These are phyloP conservation scores for Eclectus roratus DNA, from an alignment of 2,113 vertebrate genomes.

Conservation along the genomic window DNA sequence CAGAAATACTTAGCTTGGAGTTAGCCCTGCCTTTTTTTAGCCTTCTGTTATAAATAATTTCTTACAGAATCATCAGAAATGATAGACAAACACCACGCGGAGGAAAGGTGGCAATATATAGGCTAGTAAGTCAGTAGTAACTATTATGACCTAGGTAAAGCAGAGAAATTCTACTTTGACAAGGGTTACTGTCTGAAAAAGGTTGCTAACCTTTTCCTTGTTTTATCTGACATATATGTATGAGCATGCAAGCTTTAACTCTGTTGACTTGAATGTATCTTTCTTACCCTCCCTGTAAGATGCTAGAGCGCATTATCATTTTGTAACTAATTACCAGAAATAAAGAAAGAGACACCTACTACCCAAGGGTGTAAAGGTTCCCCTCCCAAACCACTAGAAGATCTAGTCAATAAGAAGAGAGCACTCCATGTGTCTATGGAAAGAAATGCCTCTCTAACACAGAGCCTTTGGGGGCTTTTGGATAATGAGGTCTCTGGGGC, in stretches of 20 bases:
- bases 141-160: not conserved
- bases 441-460: not conserved
- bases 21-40: not conserved
- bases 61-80: not conserved
- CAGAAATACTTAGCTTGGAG: not conserved
- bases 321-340: not conserved
- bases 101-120: not conserved
- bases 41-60: not conserved
- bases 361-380: not conserved
- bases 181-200: not conserved
- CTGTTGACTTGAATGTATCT: not conserved
- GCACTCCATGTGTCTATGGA: not conserved
- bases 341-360: not conserved
- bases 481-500: slow-evolving; percentile 61
- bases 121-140: not conserved
- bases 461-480: slow-evolving; percentile 15
- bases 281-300: not conserved
- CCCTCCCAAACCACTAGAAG: not conserved
- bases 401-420: not conserved
- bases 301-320: not conserved
- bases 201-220: not conserved
- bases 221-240: not conserved
- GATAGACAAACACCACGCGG: not conserved
- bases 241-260: not conserved
- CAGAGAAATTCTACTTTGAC: not conserved